phyloP scores from a whole-genome alignment of 2,888 invertebrate species.

The Oligia strigilis region DNA sequence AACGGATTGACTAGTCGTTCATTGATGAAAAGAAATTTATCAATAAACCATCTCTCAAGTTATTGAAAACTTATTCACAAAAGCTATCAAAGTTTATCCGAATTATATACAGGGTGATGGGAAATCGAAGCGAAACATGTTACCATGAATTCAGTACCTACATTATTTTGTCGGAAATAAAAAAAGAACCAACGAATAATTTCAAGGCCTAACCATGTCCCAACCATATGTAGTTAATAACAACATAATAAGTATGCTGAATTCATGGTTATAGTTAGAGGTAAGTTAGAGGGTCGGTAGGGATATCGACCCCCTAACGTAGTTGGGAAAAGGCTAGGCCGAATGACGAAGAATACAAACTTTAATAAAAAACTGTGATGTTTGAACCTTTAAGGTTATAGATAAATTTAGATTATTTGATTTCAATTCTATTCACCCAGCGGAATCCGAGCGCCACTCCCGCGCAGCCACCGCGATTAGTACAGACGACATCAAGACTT shows the following conservation, averaged over 20 bases:
- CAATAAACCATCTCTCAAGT: too few species aligned
- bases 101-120: not conserved
- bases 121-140: too few species aligned
- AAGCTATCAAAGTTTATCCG: not conserved
- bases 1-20: not conserved
- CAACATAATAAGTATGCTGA: too few species aligned
- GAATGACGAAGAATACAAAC: not conserved
- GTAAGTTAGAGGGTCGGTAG: too few species aligned
- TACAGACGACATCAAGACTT: slow-evolving; percentile 74
- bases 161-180: too few species aligned
- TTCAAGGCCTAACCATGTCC: too few species aligned
- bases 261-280: too few species aligned
- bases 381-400: not conserved
- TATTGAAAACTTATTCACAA: not conserved
- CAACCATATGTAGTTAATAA: too few species aligned
- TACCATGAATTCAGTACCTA: too few species aligned
- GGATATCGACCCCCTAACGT: not conserved
- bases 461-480: slow-evolving; percentile 70
- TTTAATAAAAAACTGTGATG: not conserved
- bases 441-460: slow-evolving; percentile 75
- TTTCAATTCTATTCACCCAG: slow-evolving; percentile 65
- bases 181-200: too few species aligned
- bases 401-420: not conserved
- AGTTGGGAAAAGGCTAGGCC: not conserved
- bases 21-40: not conserved